A percentile compares a stretch with the other conserved stretches of the same genome.
Conservation (phyloP, 2,888 invertebrate species). For the Ichneumon xanthorius region DNA sequence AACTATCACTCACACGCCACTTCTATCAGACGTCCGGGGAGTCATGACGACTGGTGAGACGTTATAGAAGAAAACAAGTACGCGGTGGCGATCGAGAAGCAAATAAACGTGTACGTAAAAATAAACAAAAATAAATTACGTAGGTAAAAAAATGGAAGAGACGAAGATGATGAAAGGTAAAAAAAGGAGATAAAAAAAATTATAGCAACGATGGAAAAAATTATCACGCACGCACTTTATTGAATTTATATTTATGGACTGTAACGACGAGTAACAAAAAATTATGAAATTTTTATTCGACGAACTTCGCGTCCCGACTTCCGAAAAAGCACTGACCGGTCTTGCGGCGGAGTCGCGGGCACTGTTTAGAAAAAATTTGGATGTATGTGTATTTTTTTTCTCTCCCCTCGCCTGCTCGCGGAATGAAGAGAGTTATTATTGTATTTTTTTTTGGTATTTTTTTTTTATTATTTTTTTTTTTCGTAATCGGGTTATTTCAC, state of each 20-base stretch:
- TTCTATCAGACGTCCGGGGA: slow-evolving; percentile 51
- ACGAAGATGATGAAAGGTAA: slow-evolving; percentile 28
- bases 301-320: slow-evolving; percentile 30
- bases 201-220: too few relatives aligned
- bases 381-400: too few relatives aligned
- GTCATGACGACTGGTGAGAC: slow-evolving; percentile 40
- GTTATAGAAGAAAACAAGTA: slow-evolving; percentile 43
- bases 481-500: slow-evolving; percentile 1
- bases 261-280: background rate
- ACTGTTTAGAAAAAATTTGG: background rate
- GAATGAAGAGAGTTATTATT: slow-evolving; percentile 7
- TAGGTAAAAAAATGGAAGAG: slow-evolving; percentile 14
- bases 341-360: background rate
- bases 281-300: background rate
- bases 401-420: background rate
- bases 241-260: background rate
- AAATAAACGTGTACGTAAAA: background rate
- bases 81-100: background rate
- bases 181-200: background rate
- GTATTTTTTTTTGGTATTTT: background rate
- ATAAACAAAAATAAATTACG: slow-evolving; percentile 17
- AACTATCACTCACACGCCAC: slow-evolving; percentile 57
- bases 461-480: background rate
- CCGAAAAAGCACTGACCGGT: slow-evolving; percentile 50
- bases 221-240: slow-evolving; percentile 9